Percentiles rank a stretch among this genome's conserved stretches.
Conservation (phyloP, 92 coral and sea anemone genomes). For the Porites divaricata region DNA sequence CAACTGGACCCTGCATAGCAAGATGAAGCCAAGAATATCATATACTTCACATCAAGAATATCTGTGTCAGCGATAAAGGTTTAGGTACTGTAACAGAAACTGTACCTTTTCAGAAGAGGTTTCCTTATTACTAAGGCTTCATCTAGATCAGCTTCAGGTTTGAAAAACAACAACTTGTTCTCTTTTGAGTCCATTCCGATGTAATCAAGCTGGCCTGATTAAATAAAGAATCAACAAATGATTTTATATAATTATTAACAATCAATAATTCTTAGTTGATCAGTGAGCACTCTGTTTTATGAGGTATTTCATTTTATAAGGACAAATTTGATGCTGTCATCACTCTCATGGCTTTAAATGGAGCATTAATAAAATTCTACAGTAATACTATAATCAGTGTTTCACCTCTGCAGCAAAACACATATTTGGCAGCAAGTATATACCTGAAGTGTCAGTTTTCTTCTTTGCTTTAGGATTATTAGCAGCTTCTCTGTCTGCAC, state of each 20-base stretch:
- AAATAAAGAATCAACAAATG: no score
- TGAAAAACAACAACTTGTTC: slow-evolving; percentile 85
- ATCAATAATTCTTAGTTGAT: no score
- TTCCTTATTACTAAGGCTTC: slow-evolving; percentile 87
- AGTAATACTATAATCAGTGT: no score
- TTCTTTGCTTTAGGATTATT: slow-evolving; percentile 85
- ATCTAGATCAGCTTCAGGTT: slow-evolving; percentile 95
- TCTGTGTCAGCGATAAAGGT: neutral
- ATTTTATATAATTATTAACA: no score
- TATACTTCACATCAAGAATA: no score
- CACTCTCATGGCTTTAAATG: no score
- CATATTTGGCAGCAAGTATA: neutral
- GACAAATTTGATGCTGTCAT: no score
- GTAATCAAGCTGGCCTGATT: slow-evolving; percentile 88
- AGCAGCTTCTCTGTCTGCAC: slow-evolving; percentile 92
- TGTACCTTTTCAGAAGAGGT: slow-evolving; percentile 90
- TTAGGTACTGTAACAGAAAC: neutral
- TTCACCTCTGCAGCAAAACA: no score
- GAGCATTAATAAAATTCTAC: no score
- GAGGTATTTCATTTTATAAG: no score
- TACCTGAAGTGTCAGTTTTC: slow-evolving; percentile 50
- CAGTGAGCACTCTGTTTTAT: no score
- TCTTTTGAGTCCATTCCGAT: slow-evolving; percentile 82
- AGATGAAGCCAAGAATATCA: neutral
- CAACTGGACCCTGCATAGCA: no score